These are phyloP conservation scores for Xyrichtys novacula DNA, from an alignment of 2,797 vertebrate species.

Conservation along the genomic window DNA sequence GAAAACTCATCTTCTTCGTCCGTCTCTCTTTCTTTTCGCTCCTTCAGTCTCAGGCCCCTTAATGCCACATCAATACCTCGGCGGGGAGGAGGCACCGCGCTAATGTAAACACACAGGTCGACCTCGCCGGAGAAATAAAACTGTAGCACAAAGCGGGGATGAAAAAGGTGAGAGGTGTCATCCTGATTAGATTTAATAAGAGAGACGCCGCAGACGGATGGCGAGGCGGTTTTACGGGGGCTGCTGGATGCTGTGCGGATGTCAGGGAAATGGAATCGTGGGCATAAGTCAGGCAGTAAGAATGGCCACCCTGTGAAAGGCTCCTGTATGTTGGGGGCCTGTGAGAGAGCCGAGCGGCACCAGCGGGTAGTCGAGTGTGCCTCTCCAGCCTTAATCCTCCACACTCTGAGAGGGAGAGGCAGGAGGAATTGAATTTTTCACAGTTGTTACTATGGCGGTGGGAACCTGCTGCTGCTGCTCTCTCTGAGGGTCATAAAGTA, in stretches of 20 bases:
- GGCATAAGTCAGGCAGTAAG: conserved; percentile 74
- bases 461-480: conserved; percentile 77
- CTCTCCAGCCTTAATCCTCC: conserved; percentile 70
- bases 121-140: conserved; percentile 62
- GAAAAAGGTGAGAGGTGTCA: conserved; percentile 84
- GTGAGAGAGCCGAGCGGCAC: conserved; percentile 41
- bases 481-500: conserved; percentile 64
- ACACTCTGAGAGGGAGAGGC: conserved; percentile 56
- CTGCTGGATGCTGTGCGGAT: conserved; percentile 81
- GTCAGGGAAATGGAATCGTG: conserved; percentile 78
- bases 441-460: conserved; percentile 76
- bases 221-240: conserved; percentile 71
- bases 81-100: conserved; percentile 88
- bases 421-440: conserved; percentile 77
- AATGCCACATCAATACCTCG: conserved; percentile 89
- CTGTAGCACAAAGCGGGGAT: conserved; percentile 74
- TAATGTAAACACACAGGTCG: conserved; percentile 87
- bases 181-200: conserved; percentile 77
- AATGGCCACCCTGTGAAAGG: conserved; percentile 65
- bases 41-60: conserved; percentile 59
- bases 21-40: conserved; percentile 37
- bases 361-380: conserved; percentile 70
- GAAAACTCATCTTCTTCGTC: conserved; percentile 69
- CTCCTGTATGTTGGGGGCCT: conserved; percentile 49
- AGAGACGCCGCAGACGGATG: conserved; percentile 32